Evolutionary conservation across 2,797 vertebrate species (phyloP), one percentile per base, ranked within the genome.

Genomic region (Neosalanx taihuensis): DNA sequence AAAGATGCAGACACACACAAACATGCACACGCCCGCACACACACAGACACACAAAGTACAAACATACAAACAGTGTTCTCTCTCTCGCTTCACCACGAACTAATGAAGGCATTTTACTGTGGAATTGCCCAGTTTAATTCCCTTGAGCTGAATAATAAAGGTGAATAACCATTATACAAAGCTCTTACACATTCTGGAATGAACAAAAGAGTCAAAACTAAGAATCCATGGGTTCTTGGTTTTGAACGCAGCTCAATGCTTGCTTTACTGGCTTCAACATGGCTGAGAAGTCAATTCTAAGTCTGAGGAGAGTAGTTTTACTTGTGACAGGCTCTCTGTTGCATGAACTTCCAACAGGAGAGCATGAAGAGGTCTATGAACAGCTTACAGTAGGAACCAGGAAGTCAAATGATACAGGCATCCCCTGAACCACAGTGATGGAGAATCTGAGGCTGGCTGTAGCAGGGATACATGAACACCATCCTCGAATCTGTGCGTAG

Each of bases 271-370:
- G 31, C 33, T 37, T 41, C 20, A 31, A 80, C 76, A 80, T 62
- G 68, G 73, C 72, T 84, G 79, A 80, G 84, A 80, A 81, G 87
- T 87, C 81, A 83, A 87, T 89, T 84, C 86, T 81, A 76, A 83
- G 85, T 88, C 82, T 90, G 85, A 90, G 79, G 88, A 86, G 85
- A 76, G 79, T 81, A 83, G 80, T 84, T 85, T 81, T 77, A 80
- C 72, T 79, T 80, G 81, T 81, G 53, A 89, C 85, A 89, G 89
- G 89, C 84, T 91, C 84, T 89, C 75, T 86, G 81, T 74, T 85
- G 82, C 89, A 91, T 90, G 90, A 87, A 88, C 84, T 89, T 85
- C 87, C 88, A 91, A 87, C 90, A 79, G 84, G 81, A 61, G 74
- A 73, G 81, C 79, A 81, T 81, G 82, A 41, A 41, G 80, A 76